Conservation (phyloP, 2,888 invertebrate species). For the Chaitophorus viminalis region DNA sequence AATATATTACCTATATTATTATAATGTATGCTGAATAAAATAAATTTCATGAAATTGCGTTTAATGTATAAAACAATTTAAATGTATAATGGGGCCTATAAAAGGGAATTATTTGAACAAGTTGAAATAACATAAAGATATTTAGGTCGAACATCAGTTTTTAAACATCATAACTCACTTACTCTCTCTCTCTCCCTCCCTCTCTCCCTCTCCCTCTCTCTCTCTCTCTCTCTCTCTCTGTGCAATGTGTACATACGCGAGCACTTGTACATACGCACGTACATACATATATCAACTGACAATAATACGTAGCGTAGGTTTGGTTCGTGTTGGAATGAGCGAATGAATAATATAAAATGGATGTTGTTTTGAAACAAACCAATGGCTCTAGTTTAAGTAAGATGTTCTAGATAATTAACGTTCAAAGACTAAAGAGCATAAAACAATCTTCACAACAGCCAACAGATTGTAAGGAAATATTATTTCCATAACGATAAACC, state of each 20-base stretch:
- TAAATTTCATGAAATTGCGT: constrained; percentile 13
- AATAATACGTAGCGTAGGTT: not conserved
- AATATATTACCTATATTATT: no score
- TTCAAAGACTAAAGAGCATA: constrained; percentile 45
- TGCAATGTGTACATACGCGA: not conserved
- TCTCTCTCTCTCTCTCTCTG: not conserved
- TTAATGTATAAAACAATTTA: not conserved
- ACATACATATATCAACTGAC: not conserved
- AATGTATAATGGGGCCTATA: constrained; percentile 36
- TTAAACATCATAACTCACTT: constrained; percentile 32
- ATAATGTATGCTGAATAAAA: not conserved
- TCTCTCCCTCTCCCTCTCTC: not conserved
- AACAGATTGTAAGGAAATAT: constrained; percentile 40
- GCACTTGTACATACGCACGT: not conserved
- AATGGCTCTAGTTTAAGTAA: constrained; percentile 30
- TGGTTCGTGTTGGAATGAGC: constrained; percentile 31
- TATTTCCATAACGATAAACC: constrained; percentile 10
- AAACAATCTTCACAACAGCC: constrained; percentile 36
- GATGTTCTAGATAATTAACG: constrained; percentile 47
- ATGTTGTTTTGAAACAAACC: constrained; percentile 48
- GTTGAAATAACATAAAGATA: constrained; percentile 57
- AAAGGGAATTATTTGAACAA: constrained; percentile 53
- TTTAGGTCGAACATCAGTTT: constrained; percentile 57
- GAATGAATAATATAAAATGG: constrained; percentile 48
- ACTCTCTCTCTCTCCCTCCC: not conserved